Evolutionary conservation across 2,113 vertebrate species (phyloP), one percentile per base, ranked within the genome.

Genomic region (Barnardius zonarius): DNA sequence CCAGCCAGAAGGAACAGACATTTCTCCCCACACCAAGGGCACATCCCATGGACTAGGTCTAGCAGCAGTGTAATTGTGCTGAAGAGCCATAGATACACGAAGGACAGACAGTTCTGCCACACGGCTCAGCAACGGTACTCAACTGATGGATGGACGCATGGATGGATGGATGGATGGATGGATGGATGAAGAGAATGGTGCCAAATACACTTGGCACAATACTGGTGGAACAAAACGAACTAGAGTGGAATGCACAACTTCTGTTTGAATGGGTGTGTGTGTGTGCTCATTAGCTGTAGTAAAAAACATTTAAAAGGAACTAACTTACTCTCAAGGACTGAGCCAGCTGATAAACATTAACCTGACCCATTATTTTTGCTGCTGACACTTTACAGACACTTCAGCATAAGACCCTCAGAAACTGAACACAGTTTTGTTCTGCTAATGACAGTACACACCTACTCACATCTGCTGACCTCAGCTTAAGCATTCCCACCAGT

Each of bases 51-150:
- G 52, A 30, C 39, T 6, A 23, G 57, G 55, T 28, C 18, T 51
- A 25, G 24, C 0, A 4, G 72, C 44, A 72, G 20, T 1, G 0
- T 5, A 77, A 78, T 35, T 16, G 9, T n/a, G 39, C 25, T 67
- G 64, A 30, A 41, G 19, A 72, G 49, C 37, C 52, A 57, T 51
- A 20, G 6, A 63, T 33, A 48, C 69, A 23, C 48, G 59, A 43
- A 25, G 13, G 23, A 67, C 35, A 35, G 17, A 49, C 54, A 59
- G 24, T 18, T 75, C 72, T 30, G 62, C 44, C 27, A 23, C 6
- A 23, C 0, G 1, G 12, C 14, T 66, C 54, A 55, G 10, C 13
- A 28, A 5, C 10, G 44, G 24, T 33, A 44, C 27, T 57, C 18
- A 19, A 17, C 7, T 1, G 39, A 80, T 35, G 66, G 39, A 80